Evolutionary conservation across 2,888 invertebrate genomes (phyloP), one percentile per base, ranked within the genome.

Genomic region (Hyposoter dolosus): DNA sequence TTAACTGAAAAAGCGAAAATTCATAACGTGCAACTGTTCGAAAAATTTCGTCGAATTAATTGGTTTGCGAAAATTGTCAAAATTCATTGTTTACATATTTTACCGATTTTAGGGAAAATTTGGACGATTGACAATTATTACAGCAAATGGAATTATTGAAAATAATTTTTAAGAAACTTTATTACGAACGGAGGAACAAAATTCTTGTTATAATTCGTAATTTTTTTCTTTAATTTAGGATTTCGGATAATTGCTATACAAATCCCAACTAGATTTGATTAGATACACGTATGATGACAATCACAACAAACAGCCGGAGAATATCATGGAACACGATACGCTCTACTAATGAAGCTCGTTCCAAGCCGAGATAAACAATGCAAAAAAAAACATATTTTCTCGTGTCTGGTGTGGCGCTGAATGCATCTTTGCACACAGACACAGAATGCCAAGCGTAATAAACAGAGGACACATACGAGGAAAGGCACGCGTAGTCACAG

Each of bases 1-100:
- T 86, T 63, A 79, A 80, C 88, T 89, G 80, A 74, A 56, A 68
- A 60, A 65, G 40, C 5, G 50, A 6, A 47, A 76, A 40, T n/a
- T 28, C 10, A n/a, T 19, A 35, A 15, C 3, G n/a, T 3, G 7
- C 53, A 19, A 23, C 19, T 12, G 23, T 6, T 56, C 0, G 12
- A 65, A 35, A 15, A 28, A 40, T 66, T 10, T 5, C n/a, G 35
- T 40, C 0, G 3, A 23, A 10, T 53, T 0, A 5, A 50, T n/a
- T n/a, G 17, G 6, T 6, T 50, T 0, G 6, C 50, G 40, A 40
- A 50, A n/a, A 50, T n/a, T 6, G n/a, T n/a, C 0, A 6, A n/a
- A 32, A 28, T 23, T 69, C 9, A 0, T 69, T 28, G 15, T 69
- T 4, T 19, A 28, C 3, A 32, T 56, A 15, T 56, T 12, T 12